These are phyloP conservation scores for Phlogophora meticulosa DNA, from an alignment of 2,888 invertebrate species.

Conservation along the genomic window DNA sequence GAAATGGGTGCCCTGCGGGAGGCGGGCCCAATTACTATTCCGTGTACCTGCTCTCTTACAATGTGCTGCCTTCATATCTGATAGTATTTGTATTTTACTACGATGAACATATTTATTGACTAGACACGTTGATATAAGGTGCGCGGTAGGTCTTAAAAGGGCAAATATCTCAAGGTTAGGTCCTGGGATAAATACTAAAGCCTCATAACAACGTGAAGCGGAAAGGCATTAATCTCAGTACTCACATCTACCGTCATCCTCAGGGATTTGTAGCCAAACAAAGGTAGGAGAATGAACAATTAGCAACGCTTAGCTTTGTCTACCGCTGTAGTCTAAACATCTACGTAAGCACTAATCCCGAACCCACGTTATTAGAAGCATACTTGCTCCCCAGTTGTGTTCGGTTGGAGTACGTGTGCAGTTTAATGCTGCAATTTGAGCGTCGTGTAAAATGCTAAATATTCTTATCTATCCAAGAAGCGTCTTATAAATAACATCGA, in stretches of 20 bases:
- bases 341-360: slow-evolving; percentile 34
- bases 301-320: slow-evolving; percentile 53
- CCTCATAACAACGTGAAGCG: slow-evolving; percentile 10
- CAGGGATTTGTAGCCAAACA: slow-evolving; percentile 51
- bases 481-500: slow-evolving; percentile 73
- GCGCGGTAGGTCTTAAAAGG: neutral
- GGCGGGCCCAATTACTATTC: slow-evolving; percentile 80
- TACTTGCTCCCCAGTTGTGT: slow-evolving; percentile 34
- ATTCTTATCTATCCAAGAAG: slow-evolving; percentile 64
- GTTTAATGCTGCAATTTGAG: slow-evolving; percentile 45
- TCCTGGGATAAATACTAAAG: slow-evolving; percentile 18
- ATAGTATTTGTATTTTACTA: slow-evolving; percentile 50
- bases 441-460: slow-evolving; percentile 58
- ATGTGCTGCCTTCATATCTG: slow-evolving; percentile 59
- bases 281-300: slow-evolving; percentile 59
- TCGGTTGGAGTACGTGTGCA: slow-evolving; percentile 29
- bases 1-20: slow-evolving; percentile 81
- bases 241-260: slow-evolving; percentile 27
- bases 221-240: slow-evolving; percentile 18
- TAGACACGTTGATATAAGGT: neutral
- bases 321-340: slow-evolving; percentile 36
- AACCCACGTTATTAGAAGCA: slow-evolving; percentile 33
- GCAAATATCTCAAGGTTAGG: neutral
- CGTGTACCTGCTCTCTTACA: slow-evolving; percentile 73
- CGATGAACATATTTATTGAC: slow-evolving; percentile 11